Evolutionary conservation across 2,797 vertebrate species (phyloP).

Genomic region (Hirundo rustica): DNA sequence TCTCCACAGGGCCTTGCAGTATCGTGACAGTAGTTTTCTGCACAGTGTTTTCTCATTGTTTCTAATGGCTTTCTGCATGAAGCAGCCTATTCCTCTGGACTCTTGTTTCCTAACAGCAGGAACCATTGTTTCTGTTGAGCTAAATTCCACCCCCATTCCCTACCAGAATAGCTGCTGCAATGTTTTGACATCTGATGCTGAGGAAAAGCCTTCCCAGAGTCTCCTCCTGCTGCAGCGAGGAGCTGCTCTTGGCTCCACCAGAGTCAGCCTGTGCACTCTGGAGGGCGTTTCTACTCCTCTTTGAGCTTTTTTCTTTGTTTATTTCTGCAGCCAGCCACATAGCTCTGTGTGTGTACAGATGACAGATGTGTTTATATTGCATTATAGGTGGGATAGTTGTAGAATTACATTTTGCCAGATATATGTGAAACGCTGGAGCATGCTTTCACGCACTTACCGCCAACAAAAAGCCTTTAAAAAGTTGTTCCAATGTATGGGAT

Average conservation of each 20-base stretch:
- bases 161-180: neutral
- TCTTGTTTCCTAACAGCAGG: neutral
- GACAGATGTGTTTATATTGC: slow-evolving; percentile 25
- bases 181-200: neutral
- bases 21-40: neutral
- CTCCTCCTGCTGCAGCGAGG: neutral
- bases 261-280: neutral
- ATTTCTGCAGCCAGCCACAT: slow-evolving; percentile 9
- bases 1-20: neutral
- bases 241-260: neutral
- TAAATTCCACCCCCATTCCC: neutral
- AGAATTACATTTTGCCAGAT: neutral
- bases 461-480: neutral
- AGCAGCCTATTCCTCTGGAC: neutral
- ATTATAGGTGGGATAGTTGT: neutral
- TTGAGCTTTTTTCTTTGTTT: neutral
- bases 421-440: neutral
- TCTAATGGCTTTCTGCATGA: neutral
- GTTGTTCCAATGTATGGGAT: neutral
- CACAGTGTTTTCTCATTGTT: neutral
- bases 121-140: neutral
- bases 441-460: neutral
- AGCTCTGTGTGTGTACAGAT: neutral
- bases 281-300: neutral
- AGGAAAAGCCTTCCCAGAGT: neutral